phyloP scores from a whole-genome alignment of 1,140 invertebrate genomes.

The Aplysia californica region DNA sequence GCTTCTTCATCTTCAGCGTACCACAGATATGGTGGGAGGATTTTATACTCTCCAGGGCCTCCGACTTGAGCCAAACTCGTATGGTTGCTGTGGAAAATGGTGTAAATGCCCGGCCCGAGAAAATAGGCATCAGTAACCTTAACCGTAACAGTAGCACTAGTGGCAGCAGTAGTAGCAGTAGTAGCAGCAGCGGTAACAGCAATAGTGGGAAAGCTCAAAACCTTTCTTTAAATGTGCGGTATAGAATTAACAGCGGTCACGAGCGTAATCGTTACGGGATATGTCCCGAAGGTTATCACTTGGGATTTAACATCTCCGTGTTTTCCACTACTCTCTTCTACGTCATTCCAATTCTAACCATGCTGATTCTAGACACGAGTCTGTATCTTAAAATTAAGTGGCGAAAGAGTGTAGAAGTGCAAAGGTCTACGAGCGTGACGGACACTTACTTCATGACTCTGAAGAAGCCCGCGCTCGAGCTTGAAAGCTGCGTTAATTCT shows the following conservation, averaged over 20 bases:
- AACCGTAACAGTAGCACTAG: not conserved
- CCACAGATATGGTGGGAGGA: slow-evolving; percentile 42
- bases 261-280: not conserved
- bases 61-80: not conserved
- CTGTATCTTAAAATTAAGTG: slow-evolving; percentile 25
- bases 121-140: not conserved
- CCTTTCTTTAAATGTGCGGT: not conserved
- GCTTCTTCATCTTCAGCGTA: slow-evolving; percentile 45
- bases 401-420: slow-evolving; percentile 25
- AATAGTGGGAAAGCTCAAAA: not conserved
- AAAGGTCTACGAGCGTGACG: slow-evolving; percentile 27
- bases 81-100: not conserved
- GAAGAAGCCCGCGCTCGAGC: slow-evolving; percentile 15
- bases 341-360: not conserved
- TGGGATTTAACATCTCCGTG: slow-evolving; percentile 5
- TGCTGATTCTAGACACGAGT: slow-evolving; percentile 10
- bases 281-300: slow-evolving; percentile 15
- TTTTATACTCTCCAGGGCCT: not conserved
- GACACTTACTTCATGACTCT: slow-evolving; percentile 29
- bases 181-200: not conserved
- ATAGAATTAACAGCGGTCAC: not conserved
- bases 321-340: slow-evolving; percentile 10
- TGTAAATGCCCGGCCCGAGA: not conserved
- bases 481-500: slow-evolving; percentile 3
- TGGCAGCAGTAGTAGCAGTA: not conserved